phyloP scores from a whole-genome alignment of 2,113 vertebrate species.

The Odocoileus virginianus region DNA sequence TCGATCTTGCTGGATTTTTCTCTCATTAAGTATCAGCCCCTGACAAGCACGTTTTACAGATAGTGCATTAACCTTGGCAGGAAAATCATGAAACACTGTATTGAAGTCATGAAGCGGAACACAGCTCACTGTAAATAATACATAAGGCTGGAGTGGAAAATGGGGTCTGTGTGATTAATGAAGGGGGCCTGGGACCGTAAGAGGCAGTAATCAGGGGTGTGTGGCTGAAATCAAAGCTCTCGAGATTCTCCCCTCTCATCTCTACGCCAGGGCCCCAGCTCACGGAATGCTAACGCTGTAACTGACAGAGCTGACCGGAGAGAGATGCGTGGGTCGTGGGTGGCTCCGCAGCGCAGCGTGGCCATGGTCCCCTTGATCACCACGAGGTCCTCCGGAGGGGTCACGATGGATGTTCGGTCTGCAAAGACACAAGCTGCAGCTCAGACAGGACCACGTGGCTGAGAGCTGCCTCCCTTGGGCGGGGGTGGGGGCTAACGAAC shows the following conservation, averaged over 20 bases:
- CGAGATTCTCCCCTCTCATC: constrained; percentile 45
- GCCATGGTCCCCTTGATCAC: constrained; percentile 97
- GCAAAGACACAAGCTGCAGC: constrained; percentile 69
- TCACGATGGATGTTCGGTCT: constrained; percentile 90
- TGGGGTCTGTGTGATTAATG: constrained; percentile 74
- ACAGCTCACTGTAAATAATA: constrained; percentile 80
- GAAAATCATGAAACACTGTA: constrained; percentile 76
- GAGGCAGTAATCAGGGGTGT: constrained; percentile 55
- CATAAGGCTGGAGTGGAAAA: constrained; percentile 74
- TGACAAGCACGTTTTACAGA: constrained; percentile 80
- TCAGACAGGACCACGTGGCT: constrained; percentile 44
- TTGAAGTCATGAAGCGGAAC: constrained; percentile 78
- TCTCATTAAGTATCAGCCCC: constrained; percentile 80
- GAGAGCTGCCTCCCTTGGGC: not conserved
- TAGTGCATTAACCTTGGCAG: constrained; percentile 83
- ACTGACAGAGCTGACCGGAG: constrained; percentile 81
- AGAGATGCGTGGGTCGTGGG: constrained; percentile 89
- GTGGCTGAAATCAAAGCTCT: constrained; percentile 44
- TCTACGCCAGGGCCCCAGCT: not conserved
- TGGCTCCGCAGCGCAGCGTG: constrained; percentile 86
- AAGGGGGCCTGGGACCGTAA: constrained; percentile 36
- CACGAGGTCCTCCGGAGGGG: constrained; percentile 87
- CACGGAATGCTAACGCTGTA: not conserved
- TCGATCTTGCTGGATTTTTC: constrained; percentile 72
- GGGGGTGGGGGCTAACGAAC: not conserved